A percentile compares a stretch with the other conserved stretches of the same genome.
These are phyloP conservation scores for Cladorhizidae sp. DNA, from an alignment of 37 sponge, comb jelly and placozoan genomes.

Conservation along the genomic window DNA sequence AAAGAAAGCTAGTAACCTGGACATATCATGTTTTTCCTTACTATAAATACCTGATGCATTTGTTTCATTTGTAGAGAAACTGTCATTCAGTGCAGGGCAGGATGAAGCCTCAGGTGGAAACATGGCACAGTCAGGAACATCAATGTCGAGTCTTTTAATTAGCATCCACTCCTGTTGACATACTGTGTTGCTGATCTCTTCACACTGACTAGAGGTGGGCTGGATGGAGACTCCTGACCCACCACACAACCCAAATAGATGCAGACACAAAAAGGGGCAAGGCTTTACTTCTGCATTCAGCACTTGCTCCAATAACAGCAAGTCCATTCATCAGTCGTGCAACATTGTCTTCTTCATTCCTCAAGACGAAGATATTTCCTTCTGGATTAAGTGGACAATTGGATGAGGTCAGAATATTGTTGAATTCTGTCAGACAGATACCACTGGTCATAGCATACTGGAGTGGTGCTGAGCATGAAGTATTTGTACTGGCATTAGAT, in stretches of 20 bases:
- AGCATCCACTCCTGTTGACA: slow-evolving; percentile 1
- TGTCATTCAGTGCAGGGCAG: background rate
- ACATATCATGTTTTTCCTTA: too few species aligned
- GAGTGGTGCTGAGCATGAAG: too few species aligned
- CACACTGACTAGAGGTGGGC: slow-evolving; percentile 11
- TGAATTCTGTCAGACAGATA: background rate
- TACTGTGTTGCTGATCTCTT: background rate
- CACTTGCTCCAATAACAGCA: background rate
- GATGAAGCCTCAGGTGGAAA: slow-evolving; percentile 7
- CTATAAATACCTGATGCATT: too few species aligned
- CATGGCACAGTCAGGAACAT: background rate
- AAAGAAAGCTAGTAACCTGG: too few species aligned
- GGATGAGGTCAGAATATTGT: background rate
- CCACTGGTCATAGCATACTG: background rate
- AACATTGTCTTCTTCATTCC: background rate
- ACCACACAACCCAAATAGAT: slow-evolving; percentile 14
- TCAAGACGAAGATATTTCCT: background rate
- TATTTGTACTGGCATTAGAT: too few species aligned
- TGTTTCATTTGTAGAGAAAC: background rate
- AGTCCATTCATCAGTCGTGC: background rate
- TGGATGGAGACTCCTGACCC: background rate
- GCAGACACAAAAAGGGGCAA: slow-evolving; percentile 18
- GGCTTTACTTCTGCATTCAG: background rate
- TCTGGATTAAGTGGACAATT: background rate
- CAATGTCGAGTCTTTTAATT: background rate